A percentile compares a stretch with the other conserved stretches of the same genome.
Evolutionary conservation across 2,113 vertebrate species (phyloP).

Genomic region (Corythoichthys intestinalis): DNA sequence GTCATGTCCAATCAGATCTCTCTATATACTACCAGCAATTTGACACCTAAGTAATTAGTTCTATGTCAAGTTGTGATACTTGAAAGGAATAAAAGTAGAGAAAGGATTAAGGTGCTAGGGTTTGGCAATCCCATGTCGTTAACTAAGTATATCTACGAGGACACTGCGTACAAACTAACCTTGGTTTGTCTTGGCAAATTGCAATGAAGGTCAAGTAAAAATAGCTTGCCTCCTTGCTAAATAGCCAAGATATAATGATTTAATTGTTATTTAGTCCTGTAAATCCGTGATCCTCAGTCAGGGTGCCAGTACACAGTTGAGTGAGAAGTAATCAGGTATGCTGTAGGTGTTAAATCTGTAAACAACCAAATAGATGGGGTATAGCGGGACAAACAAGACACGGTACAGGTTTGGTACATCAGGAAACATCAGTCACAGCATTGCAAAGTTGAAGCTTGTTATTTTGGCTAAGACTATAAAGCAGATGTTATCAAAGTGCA

Average conservation of each 20-base stretch:
- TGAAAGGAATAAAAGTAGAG: constrained; percentile 18
- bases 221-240: neutral
- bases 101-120: constrained; percentile 13
- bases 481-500: too few species aligned
- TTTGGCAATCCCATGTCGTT: constrained; percentile 7
- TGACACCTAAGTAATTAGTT: constrained; percentile 32
- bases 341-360: too few species aligned
- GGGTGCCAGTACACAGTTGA: neutral
- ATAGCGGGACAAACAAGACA: too few species aligned
- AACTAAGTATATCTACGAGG: neutral
- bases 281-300: neutral
- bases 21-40: constrained; percentile 20
- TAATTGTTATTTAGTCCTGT: neutral
- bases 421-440: too few species aligned
- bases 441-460: too few species aligned
- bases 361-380: too few species aligned
- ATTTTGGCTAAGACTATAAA: too few species aligned
- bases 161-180: neutral
- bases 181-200: neutral
- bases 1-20: constrained; percentile 26
- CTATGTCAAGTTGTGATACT: constrained; percentile 33
- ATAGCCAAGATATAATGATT: neutral
- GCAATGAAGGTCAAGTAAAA: constrained; percentile 4
- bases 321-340: neutral
- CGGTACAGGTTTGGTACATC: too few species aligned